Conservation (phyloP, 2,888 invertebrate genomes). For the Aricia artaxerxes region DNA sequence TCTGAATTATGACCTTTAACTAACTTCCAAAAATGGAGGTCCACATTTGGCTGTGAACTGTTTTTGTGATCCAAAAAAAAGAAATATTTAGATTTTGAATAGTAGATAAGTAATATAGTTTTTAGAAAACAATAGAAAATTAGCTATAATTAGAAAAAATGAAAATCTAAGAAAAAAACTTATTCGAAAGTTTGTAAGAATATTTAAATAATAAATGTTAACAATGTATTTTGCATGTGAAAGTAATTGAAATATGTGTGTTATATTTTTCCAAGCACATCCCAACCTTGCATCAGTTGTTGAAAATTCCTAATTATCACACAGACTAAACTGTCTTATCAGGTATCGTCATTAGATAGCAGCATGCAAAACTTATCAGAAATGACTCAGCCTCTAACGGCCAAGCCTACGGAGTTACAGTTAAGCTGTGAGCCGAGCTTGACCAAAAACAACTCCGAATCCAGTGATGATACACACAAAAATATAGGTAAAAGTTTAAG, state of each 20-base stretch:
- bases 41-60: background rate
- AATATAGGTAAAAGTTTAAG: constrained; percentile 57
- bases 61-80: background rate
- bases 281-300: background rate
- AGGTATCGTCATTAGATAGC: constrained; percentile 76
- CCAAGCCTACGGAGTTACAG: constrained; percentile 64
- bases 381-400: constrained; percentile 71
- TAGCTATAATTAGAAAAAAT: background rate
- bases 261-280: background rate
- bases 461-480: constrained; percentile 74
- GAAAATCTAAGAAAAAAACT: too few species aligned
- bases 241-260: background rate
- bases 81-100: background rate
- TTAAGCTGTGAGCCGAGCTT: constrained; percentile 47
- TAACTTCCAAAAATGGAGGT: background rate
- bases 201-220: background rate
- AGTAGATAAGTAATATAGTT: background rate
- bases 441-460: constrained; percentile 64
- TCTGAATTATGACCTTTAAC: background rate
- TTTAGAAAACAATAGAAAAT: background rate
- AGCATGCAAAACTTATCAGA: constrained; percentile 77
- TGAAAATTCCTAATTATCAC: background rate
- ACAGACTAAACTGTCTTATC: constrained; percentile 34
- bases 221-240: background rate
- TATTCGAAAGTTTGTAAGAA: background rate